Evolutionary conservation across 2,797 vertebrate genomes (phyloP).

Genomic region (Anomalospiza imberbis): DNA sequence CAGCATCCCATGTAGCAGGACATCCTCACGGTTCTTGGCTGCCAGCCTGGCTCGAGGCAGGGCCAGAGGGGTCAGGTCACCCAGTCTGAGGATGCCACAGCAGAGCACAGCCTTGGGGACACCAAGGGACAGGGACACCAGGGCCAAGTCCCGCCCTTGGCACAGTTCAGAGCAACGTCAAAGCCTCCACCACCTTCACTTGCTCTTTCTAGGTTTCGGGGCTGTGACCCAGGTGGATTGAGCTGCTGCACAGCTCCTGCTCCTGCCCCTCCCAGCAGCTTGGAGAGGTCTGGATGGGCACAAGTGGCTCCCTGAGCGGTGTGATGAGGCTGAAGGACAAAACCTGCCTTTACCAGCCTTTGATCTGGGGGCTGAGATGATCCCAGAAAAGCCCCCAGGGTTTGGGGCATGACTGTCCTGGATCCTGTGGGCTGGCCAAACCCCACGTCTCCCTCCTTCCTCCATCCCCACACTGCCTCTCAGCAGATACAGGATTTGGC

Average conservation of each 20-base stretch:
- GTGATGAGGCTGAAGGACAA: neutral
- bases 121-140: neutral
- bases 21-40: fast-evolving
- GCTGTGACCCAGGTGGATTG: conserved; percentile 17
- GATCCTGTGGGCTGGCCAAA: neutral
- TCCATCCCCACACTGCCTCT: neutral
- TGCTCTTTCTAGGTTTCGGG: conserved; percentile 33
- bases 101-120: neutral
- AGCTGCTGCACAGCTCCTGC: neutral
- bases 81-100: neutral
- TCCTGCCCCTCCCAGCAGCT: neutral
- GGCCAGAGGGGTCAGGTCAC: fast-evolving
- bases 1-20: neutral
- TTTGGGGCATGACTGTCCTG: neutral
- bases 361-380: fast-evolving
- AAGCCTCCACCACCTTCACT: neutral
- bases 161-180: neutral
- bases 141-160: neutral
- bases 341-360: neutral
- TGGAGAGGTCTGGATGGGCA: neutral
- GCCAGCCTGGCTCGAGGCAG: fast-evolving
- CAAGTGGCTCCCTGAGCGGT: neutral
- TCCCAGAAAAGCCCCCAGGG: neutral
- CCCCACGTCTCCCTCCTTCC: neutral
- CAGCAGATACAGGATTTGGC: neutral